Base-by-base conservation (phyloP, 2,113 vertebrate species). In the Tachuris rubrigastra region DNA sequence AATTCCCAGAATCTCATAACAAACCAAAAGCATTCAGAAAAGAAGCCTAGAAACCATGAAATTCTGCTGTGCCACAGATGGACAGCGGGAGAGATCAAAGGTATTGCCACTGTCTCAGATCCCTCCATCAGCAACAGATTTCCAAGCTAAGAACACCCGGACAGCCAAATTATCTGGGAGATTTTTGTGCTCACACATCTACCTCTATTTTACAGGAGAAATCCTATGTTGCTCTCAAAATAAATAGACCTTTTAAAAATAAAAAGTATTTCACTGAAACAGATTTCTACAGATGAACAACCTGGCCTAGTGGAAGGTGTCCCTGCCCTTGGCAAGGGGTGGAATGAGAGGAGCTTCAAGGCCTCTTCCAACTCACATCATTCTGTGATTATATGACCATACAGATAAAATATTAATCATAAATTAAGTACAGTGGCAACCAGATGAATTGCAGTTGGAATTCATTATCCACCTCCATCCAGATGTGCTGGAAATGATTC, bases 401-500 rank as follows among this genome's bases (percentile, higher is more conserved):
- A 46, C 3, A 58, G 79, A 49, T 44, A 60, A 23, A 69, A 58
- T 46, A 81, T 58, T 68, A 78, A 80, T 42, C 47, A 35, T 50
- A 80, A 77, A 63, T 74, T 30, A 66, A 73, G 73, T 22, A 13
- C 42, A 62, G 41, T 59, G 69, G n/a, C 66, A 65, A 53, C 10
- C 68, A 90, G 79, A 75, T 53, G 41, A 46, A 59, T 73, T 62
- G 33, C 60, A 85, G 77, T 85, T 94, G 68, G 66, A 47, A 44
- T 22, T 74, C 21, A 13, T 67, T 84, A 79, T 65, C 67, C 71
- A 72, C 80, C 76, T 65, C 67, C 71, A 72, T 73, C 53, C 95
- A 96, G 95, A 96, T 94, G 92, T 91, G 73, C 87, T 96, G 94
- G 71, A 94, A 96, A 80, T 62, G 58, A 46, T 67, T 89, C 59